Evolutionary conservation across 64 coral and sea anemone genomes (phyloP).

Genomic region (Trachythela sp.): DNA sequence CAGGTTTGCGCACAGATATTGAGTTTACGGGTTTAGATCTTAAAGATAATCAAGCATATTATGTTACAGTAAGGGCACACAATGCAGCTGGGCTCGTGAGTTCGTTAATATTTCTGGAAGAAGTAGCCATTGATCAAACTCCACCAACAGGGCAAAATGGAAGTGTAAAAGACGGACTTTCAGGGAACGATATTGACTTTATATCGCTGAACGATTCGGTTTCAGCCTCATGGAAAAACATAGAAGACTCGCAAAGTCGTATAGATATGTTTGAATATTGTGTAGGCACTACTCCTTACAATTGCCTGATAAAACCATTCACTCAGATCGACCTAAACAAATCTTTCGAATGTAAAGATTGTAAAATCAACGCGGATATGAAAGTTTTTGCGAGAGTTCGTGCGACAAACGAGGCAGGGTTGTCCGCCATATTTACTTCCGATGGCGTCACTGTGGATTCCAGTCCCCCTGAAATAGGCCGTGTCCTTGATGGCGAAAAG

Average conservation of each 20-base stretch:
- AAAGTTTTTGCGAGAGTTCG: slow-evolving; percentile 56
- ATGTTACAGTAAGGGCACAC: background rate
- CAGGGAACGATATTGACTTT: slow-evolving; percentile 53
- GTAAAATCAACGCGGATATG: slow-evolving; percentile 29
- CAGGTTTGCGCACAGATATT: background rate
- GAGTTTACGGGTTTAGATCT: background rate
- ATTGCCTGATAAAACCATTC: slow-evolving; percentile 42
- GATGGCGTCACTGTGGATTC: slow-evolving; percentile 68
- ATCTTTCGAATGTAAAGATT: slow-evolving; percentile 39
- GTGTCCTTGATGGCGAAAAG: slow-evolving; percentile 35
- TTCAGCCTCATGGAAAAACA: slow-evolving; percentile 59
- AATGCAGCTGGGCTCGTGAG: background rate
- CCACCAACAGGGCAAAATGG: slow-evolving; percentile 39
- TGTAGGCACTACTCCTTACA: slow-evolving; percentile 50
- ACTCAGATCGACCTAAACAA: slow-evolving; percentile 45
- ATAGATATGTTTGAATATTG: slow-evolving; percentile 65
- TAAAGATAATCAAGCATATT: background rate
- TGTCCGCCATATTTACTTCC: slow-evolving; percentile 47
- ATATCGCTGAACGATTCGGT: slow-evolving; percentile 29
- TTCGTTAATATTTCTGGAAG: background rate
- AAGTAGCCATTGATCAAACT: slow-evolving; percentile 43
- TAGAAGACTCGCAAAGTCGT: slow-evolving; percentile 69
- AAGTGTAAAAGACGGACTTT: slow-evolving; percentile 54
- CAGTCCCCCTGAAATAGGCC: slow-evolving; percentile 42
- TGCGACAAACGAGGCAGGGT: slow-evolving; percentile 58